Conservation (phyloP, 2,797 vertebrate species). For the Poecilia gillii region DNA sequence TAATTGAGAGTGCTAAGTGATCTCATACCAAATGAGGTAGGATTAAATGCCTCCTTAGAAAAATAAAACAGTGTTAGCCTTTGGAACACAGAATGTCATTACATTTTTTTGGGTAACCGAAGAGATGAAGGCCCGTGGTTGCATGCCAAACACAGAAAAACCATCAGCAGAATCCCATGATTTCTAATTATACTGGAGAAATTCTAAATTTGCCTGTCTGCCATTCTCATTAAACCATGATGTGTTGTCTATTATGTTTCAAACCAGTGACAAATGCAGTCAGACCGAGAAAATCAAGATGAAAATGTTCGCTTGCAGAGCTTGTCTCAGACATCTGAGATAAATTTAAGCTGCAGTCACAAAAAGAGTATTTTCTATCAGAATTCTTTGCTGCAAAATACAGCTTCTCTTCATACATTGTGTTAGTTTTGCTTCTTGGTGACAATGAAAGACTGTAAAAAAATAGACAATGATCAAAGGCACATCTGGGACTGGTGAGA, state of each 20-base stretch:
- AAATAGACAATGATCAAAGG: constrained; percentile 79
- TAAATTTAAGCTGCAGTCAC: constrained; percentile 22
- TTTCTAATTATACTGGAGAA: constrained; percentile 58
- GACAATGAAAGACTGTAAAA: constrained; percentile 77
- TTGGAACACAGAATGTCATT: constrained; percentile 47
- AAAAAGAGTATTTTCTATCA: constrained; percentile 21
- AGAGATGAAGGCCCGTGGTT: constrained; percentile 34
- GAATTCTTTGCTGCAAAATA: constrained; percentile 53
- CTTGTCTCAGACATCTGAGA: constrained; percentile 52
- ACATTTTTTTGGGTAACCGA: constrained; percentile 32
- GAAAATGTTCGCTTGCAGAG: constrained; percentile 58
- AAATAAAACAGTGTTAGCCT: constrained; percentile 54
- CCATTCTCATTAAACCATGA: constrained; percentile 55
- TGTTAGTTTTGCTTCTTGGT: constrained; percentile 67
- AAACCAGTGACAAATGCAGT: constrained; percentile 45
- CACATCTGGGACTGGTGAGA: constrained; percentile 71
- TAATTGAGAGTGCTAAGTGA: constrained; percentile 71
- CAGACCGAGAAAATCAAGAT: constrained; percentile 50
- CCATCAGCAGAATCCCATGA: constrained; percentile 65
- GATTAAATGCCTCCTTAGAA: constrained; percentile 73
- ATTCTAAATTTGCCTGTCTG: constrained; percentile 61
- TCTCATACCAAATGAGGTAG: constrained; percentile 74
- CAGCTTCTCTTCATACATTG: constrained; percentile 43
- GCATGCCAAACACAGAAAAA: constrained; percentile 65
- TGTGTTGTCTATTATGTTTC: constrained; percentile 54